Base-by-base conservation (phyloP, 2,888 invertebrate species). In the Ceramica pisi region DNA sequence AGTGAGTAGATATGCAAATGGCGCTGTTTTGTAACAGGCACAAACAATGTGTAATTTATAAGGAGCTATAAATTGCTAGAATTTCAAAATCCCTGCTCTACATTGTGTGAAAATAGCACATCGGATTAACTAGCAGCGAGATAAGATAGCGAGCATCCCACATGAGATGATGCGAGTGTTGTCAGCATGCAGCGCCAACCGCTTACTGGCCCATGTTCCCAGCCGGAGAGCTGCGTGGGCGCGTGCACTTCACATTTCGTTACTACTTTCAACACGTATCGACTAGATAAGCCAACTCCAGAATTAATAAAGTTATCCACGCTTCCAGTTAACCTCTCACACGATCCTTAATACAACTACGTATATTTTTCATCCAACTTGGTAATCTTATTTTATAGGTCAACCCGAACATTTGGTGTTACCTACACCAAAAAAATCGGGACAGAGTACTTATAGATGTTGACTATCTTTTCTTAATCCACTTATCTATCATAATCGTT, bases 71-170 rank as follows among this genome's bases (percentile, higher is more conserved):
- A 82, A 80, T 75, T 75, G 71, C 46, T 81, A 78, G 78, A 83
- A 87, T 92, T 92, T 89, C 90, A 89, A 91, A 92, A 93, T 88
- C 85, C 87, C 81, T 89, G 90, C 74, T 89, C 90, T 87, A 90
- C 85, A 89, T 90, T 89, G 89, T 90, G 84, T 91, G 90, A 92
- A 93, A 93, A 94, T 93, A 94, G 92, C 91, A 88, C 91, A 90
- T 82, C 83, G 88, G 90, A 91, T 92, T 91, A 91, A 88, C 91
- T 85, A 89, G 88, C 90, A 88, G 87, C 86, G 89, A 91, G 93
- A 95, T 94, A 93, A 94, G 93, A 95, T 94, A 94, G 91, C 91
- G 92, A 90, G 92, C 92, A 90, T 88, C 92, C 91, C 91, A 94
- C 93, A 91, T 92, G 92, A 83, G 67, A 59, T 50, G 80, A 67